phyloP scores from a whole-genome alignment of 2,888 invertebrate species.

The Mesorhabditis belari region DNA sequence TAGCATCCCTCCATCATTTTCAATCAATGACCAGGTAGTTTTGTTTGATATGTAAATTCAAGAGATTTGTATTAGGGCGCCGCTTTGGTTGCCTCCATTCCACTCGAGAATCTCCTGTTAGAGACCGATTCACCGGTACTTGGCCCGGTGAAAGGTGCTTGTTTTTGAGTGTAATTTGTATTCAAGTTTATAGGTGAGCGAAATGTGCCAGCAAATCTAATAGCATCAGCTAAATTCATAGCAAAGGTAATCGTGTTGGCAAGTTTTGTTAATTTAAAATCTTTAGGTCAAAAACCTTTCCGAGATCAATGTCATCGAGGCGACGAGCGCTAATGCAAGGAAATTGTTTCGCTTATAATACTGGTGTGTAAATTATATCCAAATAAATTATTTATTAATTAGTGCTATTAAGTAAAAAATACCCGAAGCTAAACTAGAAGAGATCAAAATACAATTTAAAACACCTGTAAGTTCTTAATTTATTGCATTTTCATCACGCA shows the following conservation, averaged over 20 bases:
- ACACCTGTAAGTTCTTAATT: no score
- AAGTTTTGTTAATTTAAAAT: no score
- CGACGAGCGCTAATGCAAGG: not conserved
- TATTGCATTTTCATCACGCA: not conserved
- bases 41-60: not conserved
- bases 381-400: not conserved
- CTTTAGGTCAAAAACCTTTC: not conserved
- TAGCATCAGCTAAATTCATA: constrained; percentile 54
- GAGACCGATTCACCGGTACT: constrained; percentile 58
- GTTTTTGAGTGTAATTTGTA: not conserved
- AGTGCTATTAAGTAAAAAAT: not conserved
- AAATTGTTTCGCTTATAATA: not conserved
- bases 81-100: constrained; percentile 53
- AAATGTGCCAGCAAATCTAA: constrained; percentile 54
- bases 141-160: constrained; percentile 46
- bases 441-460: no score
- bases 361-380: not conserved
- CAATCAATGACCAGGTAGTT: constrained; percentile 10
- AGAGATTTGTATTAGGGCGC: constrained; percentile 42
- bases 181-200: constrained; percentile 23
- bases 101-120: constrained; percentile 54
- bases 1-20: constrained; percentile 55
- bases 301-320: not conserved
- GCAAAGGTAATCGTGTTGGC: constrained; percentile 46
- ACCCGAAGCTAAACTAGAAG: no score